Evolutionary conservation across 2,113 vertebrate genomes (phyloP).

Genomic region (Thunnus thynnus): DNA sequence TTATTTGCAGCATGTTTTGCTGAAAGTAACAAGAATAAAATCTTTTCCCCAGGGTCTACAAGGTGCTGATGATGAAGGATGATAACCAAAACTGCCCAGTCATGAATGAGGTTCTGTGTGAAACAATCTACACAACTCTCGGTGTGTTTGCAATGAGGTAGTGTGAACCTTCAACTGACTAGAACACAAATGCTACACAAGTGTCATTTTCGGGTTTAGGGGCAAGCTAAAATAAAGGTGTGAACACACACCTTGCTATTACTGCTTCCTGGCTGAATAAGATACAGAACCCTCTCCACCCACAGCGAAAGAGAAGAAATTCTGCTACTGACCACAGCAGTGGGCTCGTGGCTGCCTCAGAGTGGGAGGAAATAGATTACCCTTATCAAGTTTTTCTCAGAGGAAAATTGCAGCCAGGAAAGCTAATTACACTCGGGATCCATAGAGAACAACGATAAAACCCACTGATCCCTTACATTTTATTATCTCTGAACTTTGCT

Average conservation of each 20-base stretch:
- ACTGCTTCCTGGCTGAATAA: constrained; percentile 12
- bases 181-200: neutral
- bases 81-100: neutral
- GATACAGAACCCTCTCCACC: constrained; percentile 3
- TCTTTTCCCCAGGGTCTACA: too few species aligned
- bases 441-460: constrained; percentile 50
- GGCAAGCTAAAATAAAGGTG: constrained; percentile 9
- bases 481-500: constrained; percentile 55
- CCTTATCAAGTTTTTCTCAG: constrained; percentile 67
- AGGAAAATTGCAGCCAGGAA: constrained; percentile 62
- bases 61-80: neutral
- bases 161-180: too few species aligned
- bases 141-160: neutral
- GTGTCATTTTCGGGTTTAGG: neutral
- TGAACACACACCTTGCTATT: neutral
- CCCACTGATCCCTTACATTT: constrained; percentile 51
- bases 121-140: neutral
- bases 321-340: constrained; percentile 42
- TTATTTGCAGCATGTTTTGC: too few species aligned
- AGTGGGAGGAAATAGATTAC: constrained; percentile 72
- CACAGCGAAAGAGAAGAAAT: constrained; percentile 16
- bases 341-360: constrained; percentile 46
- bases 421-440: constrained; percentile 70
- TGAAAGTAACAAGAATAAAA: too few species aligned
- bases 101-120: neutral